Evolutionary conservation across 1,140 invertebrate genomes (phyloP), one percentile per base, ranked within the genome.

Genomic region (Lasioglossum albipes): DNA sequence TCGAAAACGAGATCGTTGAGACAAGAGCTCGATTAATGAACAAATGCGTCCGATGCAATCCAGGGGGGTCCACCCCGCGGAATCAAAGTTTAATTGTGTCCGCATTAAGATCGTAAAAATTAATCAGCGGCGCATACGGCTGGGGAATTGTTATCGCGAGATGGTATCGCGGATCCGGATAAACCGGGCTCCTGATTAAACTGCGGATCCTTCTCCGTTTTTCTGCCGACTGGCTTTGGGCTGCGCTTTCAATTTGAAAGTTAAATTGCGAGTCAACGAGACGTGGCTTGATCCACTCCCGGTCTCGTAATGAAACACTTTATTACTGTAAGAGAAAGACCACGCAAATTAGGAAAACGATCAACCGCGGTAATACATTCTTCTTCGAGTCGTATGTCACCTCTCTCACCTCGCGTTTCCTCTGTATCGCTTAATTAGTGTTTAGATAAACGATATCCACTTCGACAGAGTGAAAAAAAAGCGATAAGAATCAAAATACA

Each of bases 231-330:
- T 2, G 27, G 36, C 12, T 13, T 16, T 16, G 57, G n/a, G n/a
- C 31, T 74, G 42, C 27, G 20, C 62, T 74, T 59, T 74, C 77
- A 74, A 79, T 79, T 79, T 79, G 70, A 79, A 79, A 79, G 77
- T 79, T 79, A 79, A 79, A 79, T 79, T 66, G 52, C 77, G 62
- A 79, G 77, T 49, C 77, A 74, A 79, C 77, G 77, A 72, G 77
- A 74, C 62, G 77, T 57, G 70, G 62, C 70, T 67, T 67, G 77
- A 79, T 79, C 71, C 77, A 74, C 52, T 74, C 62, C 45, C 45
- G 49, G 45, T n/a, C 62, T 22, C 62, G 70, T 66, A 49, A 66
- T 67, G 71, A 74, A 79, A 79, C 70, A 66, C 70, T 79, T 66
- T 31, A 67, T 79, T 79, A 59, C 41, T 59, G 36, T 54, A 54